A percentile compares a stretch with the other conserved stretches of the same genome.
These are phyloP conservation scores for Apantesis nais DNA, from an alignment of 2,888 invertebrate species.

Conservation along the genomic window DNA sequence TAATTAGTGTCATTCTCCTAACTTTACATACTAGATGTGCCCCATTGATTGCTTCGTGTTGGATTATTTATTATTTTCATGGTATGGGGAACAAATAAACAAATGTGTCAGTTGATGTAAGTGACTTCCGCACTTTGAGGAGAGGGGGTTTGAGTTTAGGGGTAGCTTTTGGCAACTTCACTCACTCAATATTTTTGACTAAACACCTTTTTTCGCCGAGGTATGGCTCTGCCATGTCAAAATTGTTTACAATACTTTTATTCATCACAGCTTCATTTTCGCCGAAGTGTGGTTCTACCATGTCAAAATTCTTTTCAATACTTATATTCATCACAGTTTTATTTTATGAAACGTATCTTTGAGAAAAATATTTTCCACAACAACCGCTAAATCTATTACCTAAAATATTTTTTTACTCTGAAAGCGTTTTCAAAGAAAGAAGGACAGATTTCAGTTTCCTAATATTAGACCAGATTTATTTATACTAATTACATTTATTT, in stretches of 20 bases:
- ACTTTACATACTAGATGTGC: not conserved
- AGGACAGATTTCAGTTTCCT: not conserved
- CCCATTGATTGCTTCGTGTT: not conserved
- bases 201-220: no score
- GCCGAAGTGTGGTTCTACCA: no score
- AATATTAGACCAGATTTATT: not conserved
- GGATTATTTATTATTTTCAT: not conserved
- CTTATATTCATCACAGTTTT: not conserved
- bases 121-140: no score
- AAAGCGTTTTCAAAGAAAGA: not conserved
- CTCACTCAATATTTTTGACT: no score
- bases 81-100: no score
- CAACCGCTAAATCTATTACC: not conserved
- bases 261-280: no score
- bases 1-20: slow-evolving; percentile 1
- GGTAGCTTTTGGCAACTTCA: no score
- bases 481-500: slow-evolving; percentile 7
- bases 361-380: not conserved
- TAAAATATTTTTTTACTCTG: not conserved
- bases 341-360: not conserved
- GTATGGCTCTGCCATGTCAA: not conserved
- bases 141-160: no score
- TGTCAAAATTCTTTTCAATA: not conserved
- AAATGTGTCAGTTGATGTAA: no score
- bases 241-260: no score